Base-by-base conservation (phyloP, 2,113 vertebrate genomes). In the Rhynchopsitta pachyrhyncha region DNA sequence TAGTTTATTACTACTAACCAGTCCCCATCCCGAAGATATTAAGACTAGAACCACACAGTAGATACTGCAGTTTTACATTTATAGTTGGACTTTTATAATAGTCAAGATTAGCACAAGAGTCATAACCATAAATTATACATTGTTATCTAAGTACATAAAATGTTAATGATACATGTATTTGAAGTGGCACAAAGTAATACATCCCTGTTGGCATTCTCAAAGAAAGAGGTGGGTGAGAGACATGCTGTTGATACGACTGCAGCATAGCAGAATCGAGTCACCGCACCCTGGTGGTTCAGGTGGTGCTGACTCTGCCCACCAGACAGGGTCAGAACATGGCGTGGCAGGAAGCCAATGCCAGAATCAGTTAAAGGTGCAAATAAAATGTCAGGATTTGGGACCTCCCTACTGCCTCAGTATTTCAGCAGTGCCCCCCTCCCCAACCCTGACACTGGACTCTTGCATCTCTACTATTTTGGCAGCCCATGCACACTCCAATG, bases 101-200 rank as follows among this genome's bases (percentile, higher is more conserved):
- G 83, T 98, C 98, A 98, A 97, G 97, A 98, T 98, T 98, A 98
- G 98, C 97, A 98, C 97, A 98, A 98, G 97, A 97, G 97, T 97
- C 97, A 98, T 97, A 98, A 97, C 97, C 97, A 98, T 98, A 98
- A 98, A 98, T 98, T 98, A 98, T 98, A 98, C 98, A 98, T 94
- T 91, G 93, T 97, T 95, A 96, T 97, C 98, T 97, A 96, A 98
- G 97, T 97, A 98, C 98, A 98, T 97, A 97, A 97, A 97, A 98
- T 78, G 86, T 95, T 98, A 98, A 98, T 96, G 96, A 93, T 97
- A 95, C 94, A 97, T 67, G 94, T 95, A 96, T 97, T 97, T 90
- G 96, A 97, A 96, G 98, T 97, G 98, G 97, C 95, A 98, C 96
- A 90, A 97, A 92, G 59, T 83, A 86, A 75, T 92, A 97, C 86